phyloP scores from a whole-genome alignment of 2,113 vertebrate genomes.

The Recurvirostra avosetta region DNA sequence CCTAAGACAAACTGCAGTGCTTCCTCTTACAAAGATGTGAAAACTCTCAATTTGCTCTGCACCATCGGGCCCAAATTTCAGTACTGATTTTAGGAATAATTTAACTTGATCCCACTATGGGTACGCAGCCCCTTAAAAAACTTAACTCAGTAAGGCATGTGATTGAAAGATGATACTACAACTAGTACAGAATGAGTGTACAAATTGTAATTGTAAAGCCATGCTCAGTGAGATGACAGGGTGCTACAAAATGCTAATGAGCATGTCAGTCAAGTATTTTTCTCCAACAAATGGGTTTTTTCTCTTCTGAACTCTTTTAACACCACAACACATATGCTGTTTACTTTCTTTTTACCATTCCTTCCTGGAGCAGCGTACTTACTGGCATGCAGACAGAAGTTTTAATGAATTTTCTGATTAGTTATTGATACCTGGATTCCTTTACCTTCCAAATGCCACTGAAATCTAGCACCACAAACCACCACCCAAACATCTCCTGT shows the following conservation, averaged over 20 bases:
- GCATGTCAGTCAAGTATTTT: not conserved
- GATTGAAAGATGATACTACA: not conserved
- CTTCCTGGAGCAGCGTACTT: not conserved
- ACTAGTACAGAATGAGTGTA: not conserved
- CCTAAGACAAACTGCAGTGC: not conserved
- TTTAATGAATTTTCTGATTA: not conserved
- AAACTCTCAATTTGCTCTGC: not conserved
- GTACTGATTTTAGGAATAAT: not conserved
- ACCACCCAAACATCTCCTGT: not conserved
- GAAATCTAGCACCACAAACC: not conserved
- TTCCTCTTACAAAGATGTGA: not conserved
- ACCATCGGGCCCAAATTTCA: not conserved
- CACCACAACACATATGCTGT: not conserved
- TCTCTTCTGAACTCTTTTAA: not conserved
- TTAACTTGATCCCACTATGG: not conserved
- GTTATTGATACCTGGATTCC: not conserved
- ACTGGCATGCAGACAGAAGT: not conserved
- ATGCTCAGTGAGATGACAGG: not conserved
- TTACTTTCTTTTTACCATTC: not conserved
- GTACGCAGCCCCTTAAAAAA: not conserved
- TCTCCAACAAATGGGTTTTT: not conserved
- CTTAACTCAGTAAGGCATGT: not conserved
- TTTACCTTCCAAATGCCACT: not conserved
- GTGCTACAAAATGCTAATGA: not conserved
- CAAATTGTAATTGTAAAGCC: not conserved